These are phyloP conservation scores for Drosophila prostipennis DNA, from an alignment of 2,888 invertebrate genomes.

Conservation along the genomic window DNA sequence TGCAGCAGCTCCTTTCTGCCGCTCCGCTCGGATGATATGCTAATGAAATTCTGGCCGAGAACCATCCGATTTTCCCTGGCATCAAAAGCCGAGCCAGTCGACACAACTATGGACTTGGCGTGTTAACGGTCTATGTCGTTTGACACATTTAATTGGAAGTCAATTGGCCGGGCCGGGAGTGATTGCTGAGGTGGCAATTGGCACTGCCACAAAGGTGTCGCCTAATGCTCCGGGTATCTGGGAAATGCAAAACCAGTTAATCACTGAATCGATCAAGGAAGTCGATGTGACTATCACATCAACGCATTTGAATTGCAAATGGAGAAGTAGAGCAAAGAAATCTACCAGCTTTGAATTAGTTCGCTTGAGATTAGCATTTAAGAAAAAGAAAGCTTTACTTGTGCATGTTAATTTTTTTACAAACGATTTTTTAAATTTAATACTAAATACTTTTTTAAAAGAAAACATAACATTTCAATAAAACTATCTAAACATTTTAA, in stretches of 20 bases:
- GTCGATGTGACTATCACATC: constrained; percentile 19
- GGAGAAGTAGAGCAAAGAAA: not conserved
- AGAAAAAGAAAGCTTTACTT: no score
- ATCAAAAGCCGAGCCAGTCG: constrained; percentile 16
- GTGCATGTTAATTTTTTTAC: no score
- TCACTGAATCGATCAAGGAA: constrained; percentile 38
- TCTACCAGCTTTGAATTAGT: not conserved
- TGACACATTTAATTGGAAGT: constrained; percentile 73
- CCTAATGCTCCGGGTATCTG: constrained; percentile 14
- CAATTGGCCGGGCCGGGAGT: constrained; percentile 57
- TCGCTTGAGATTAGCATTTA: not conserved
- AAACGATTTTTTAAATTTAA: no score
- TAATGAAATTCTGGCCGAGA: constrained; percentile 64
- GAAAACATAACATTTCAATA: no score
- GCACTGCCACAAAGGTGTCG: constrained; percentile 20
- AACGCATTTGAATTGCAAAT: constrained; percentile 27
- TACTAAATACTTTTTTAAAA: no score
- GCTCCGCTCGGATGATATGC: constrained; percentile 58
- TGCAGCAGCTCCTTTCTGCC: constrained; percentile 22
- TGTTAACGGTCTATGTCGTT: constrained; percentile 41
- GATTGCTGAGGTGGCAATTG: constrained; percentile 45
- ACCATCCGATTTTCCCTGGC: constrained; percentile 48
- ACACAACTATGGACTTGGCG: constrained; percentile 21
- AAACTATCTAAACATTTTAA: no score
- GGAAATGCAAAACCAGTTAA: constrained; percentile 28